Percentiles rank a stretch among this genome's conserved stretches.
phyloP scores from a whole-genome alignment of 1,140 invertebrate genomes.

The Sinella curviseta region DNA sequence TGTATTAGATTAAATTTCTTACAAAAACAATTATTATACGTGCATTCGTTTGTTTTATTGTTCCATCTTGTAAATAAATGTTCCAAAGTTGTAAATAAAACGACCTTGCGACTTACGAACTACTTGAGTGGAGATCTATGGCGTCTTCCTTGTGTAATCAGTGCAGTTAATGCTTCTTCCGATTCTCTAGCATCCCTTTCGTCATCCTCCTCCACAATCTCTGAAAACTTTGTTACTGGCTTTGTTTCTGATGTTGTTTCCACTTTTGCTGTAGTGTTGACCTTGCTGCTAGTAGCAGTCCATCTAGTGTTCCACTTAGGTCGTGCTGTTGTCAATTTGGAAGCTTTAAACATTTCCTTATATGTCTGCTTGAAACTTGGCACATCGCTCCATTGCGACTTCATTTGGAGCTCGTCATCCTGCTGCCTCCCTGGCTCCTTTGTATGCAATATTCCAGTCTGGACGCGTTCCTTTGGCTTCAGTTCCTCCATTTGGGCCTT shows the following conservation, averaged over 20 bases:
- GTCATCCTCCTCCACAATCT: background rate
- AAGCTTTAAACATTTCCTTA: background rate
- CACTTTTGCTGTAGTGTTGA: background rate
- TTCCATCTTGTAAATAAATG: no score
- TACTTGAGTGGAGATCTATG: conserved; percentile 8
- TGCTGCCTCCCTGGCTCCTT: background rate
- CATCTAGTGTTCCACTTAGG: background rate
- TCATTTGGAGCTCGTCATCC: background rate
- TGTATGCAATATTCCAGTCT: no score
- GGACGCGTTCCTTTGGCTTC: background rate
- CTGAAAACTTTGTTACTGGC: background rate
- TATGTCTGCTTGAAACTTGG: background rate
- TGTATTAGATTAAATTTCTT: no score
- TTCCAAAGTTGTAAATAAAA: no score
- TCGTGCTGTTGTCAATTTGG: background rate
- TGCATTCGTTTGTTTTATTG: no score
- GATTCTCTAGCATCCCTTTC: background rate
- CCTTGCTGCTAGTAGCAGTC: background rate
- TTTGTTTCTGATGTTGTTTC: no score
- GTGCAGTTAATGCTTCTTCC: background rate
- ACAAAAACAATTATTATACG: no score
- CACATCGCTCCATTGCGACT: background rate
- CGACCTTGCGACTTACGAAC: no score
- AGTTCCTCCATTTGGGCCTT: background rate
- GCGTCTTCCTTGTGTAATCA: background rate